Base-by-base conservation (phyloP, 2,113 vertebrate species). In the Raja brachyura region DNA sequence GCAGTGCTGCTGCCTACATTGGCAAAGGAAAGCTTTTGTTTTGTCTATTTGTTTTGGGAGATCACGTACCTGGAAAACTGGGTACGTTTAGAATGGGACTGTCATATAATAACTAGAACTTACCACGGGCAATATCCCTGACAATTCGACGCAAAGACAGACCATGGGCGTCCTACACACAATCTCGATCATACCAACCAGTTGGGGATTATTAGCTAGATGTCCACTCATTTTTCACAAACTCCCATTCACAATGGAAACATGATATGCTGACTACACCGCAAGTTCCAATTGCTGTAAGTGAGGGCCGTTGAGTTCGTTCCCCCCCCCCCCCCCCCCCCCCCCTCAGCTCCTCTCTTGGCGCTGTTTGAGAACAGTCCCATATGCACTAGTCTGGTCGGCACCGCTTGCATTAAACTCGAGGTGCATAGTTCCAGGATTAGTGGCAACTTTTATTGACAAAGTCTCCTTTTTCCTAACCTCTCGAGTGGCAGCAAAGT, bases 401-500 rank as follows among this genome's bases (percentile, higher is more conserved):
- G 90, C 90, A 92, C 90, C 90, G 90, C 90, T 54, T 54, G 90
- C 54, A 73, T 92, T 92, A 92, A 92, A 92, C 33, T 54, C 66
- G 90, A 73, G 90, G 66, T 73, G 90, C 90, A 74, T 73, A 92
- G 39, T 92, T 92, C 66, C 90, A 92, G 90, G 90, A 92, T 92
- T 92, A 92, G 90, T 92, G 90, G 90, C 33, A 73, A 92, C 90
- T 54, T 92, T 92, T 92, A 92, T 92, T 92, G 90, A 92, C 90
- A 92, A 92, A 54, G 90, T 73, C 90, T 92, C 39, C 68, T 68
- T 73, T 54, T 92, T 74, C 66, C 90, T 73, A 92, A 92, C 90
- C 31, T 92, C 68, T 92, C 90, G 90, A 92, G 90, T 92, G 90
- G 88, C 39, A 25, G 90, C 66, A 92, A 73, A 92, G 90, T 90